Percentiles rank a stretch among this genome's conserved stretches.
These are phyloP conservation scores for Gila orcuttii DNA, from an alignment of 2,113 vertebrate genomes.

Conservation along the genomic window DNA sequence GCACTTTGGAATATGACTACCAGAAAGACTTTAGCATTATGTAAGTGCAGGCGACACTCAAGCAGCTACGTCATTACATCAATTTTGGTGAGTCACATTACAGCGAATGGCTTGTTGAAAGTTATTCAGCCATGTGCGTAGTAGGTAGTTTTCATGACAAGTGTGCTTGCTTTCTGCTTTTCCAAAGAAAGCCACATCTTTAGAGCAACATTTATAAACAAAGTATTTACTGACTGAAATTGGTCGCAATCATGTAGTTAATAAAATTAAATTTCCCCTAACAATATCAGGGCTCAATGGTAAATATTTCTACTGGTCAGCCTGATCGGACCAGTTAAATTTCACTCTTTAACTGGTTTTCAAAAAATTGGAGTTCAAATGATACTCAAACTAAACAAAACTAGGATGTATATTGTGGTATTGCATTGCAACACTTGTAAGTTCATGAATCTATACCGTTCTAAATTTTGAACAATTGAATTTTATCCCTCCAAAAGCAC, in stretches of 20 bases:
- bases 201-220: background rate
- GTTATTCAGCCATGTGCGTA: background rate
- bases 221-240: background rate
- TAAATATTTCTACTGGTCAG: background rate
- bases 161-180: background rate
- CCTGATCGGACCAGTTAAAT: background rate
- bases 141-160: background rate
- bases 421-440: background rate
- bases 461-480: no score
- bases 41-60: constrained; percentile 10
- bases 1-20: constrained; percentile 29
- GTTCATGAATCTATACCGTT: background rate
- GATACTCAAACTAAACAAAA: background rate
- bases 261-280: background rate
- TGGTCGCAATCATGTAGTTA: background rate
- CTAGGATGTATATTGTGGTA: background rate
- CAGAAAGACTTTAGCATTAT: constrained; percentile 31
- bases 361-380: background rate
- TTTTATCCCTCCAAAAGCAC: background rate
- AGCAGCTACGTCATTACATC: background rate
- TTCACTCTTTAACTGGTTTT: background rate
- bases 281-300: no score
- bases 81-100: constrained; percentile 2
- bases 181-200: background rate
- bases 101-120: background rate